These are phyloP conservation scores for Philhelius pedissequus DNA, from an alignment of 2,888 invertebrate species.

Conservation along the genomic window DNA sequence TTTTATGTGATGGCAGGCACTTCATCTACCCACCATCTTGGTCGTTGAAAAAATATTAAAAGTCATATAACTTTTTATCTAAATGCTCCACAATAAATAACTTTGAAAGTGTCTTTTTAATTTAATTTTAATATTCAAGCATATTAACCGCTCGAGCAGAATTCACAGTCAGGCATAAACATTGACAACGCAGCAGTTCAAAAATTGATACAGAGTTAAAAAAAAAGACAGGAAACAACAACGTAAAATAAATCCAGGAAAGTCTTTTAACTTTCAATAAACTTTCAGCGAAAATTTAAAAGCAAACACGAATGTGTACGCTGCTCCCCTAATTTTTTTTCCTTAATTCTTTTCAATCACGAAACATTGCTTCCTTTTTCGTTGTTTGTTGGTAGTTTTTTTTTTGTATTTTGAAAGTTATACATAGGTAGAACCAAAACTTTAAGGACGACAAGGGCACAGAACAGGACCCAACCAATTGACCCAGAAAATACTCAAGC, in stretches of 20 bases:
- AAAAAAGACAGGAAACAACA: neutral
- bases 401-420: constrained; percentile 20
- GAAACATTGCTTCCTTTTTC: constrained; percentile 31
- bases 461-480: constrained; percentile 47
- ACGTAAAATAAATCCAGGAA: constrained; percentile 4
- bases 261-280: constrained; percentile 47
- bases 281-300: constrained; percentile 61
- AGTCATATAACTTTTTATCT: constrained; percentile 13
- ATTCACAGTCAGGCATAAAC: constrained; percentile 31
- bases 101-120: constrained; percentile 42
- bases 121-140: constrained; percentile 44
- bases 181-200: constrained; percentile 1
- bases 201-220: neutral
- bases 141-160: constrained; percentile 21
- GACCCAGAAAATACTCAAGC: constrained; percentile 51
- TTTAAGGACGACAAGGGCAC: neutral
- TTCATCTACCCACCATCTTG: neutral
- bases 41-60: neutral
- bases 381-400: no score
- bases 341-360: constrained; percentile 59
- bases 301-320: constrained; percentile 59
- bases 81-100: constrained; percentile 20
- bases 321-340: constrained; percentile 56
- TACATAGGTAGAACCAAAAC: neutral
- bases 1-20: neutral